A percentile compares a stretch with the other conserved stretches of the same genome.
phyloP scores from a whole-genome alignment of 2,113 vertebrate species.

The Microtus ochrogaster region DNA sequence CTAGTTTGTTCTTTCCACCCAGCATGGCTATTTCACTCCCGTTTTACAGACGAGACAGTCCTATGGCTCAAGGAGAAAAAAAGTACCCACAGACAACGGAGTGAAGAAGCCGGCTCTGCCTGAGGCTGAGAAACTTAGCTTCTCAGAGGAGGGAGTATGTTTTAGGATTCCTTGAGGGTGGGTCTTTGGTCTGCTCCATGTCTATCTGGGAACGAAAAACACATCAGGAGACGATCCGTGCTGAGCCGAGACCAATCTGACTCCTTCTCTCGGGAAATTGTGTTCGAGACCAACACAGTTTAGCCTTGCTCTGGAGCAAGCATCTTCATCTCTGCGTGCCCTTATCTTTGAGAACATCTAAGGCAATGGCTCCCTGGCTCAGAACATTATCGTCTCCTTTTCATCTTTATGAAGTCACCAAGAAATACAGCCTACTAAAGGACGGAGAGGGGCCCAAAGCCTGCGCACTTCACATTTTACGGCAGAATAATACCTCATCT shows the following conservation, averaged over 20 bases:
- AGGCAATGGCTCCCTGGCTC: background rate
- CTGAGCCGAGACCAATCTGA: background rate
- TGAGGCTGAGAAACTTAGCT: background rate
- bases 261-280: background rate
- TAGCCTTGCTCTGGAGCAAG: background rate
- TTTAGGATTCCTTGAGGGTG: fast-evolving
- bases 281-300: background rate
- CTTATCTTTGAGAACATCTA: background rate
- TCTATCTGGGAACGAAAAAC: background rate
- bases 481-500: background rate
- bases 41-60: background rate
- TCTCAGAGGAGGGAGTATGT: fast-evolving
- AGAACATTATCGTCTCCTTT: background rate
- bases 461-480: background rate
- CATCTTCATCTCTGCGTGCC: background rate
- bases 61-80: background rate
- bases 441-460: background rate
- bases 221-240: fast-evolving
- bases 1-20: background rate
- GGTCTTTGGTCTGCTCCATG: too few relatives aligned
- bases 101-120: background rate
- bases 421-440: background rate
- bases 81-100: fast-evolving
- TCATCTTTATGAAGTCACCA: background rate
- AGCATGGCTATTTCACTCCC: fast-evolving